Evolutionary conservation across 2,888 invertebrate species (phyloP).

Genomic region (Drosophila neonasuta): DNA sequence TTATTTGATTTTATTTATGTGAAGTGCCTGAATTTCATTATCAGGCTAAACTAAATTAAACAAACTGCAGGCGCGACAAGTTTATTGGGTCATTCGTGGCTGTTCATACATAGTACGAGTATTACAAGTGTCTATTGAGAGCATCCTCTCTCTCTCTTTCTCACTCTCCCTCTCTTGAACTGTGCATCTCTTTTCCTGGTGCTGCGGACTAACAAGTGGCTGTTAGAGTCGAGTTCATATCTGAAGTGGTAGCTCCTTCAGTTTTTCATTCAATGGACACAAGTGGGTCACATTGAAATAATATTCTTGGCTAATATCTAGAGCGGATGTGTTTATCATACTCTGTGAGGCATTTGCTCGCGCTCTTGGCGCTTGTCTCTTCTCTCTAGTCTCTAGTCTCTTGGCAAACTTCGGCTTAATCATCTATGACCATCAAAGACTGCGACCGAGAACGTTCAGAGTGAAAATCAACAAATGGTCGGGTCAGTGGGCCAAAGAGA

Average conservation of each 20-base stretch:
- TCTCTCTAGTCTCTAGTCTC: slow-evolving; percentile 8
- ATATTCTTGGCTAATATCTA: slow-evolving; percentile 62
- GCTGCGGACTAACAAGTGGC: slow-evolving; percentile 42
- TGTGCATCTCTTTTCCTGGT: not conserved
- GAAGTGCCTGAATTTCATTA: slow-evolving; percentile 33
- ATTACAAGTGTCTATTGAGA: slow-evolving; percentile 34
- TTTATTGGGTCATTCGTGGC: slow-evolving; percentile 43
- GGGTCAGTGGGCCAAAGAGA: slow-evolving; percentile 30
- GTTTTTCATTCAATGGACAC: slow-evolving; percentile 31
- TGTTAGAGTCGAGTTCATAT: slow-evolving; percentile 30
- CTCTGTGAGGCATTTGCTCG: slow-evolving; percentile 37
- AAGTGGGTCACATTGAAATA: slow-evolving; percentile 71
- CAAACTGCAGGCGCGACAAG: slow-evolving; percentile 3
- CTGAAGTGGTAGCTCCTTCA: slow-evolving; percentile 43
- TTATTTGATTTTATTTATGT: slow-evolving; percentile 1
- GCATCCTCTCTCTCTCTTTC: slow-evolving; percentile 14
- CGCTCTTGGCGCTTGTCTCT: slow-evolving; percentile 33
- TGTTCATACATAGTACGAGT: not conserved
- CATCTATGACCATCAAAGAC: slow-evolving; percentile 29
- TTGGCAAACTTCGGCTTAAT: slow-evolving; percentile 40
- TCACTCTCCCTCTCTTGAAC: not conserved
- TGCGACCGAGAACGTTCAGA: slow-evolving; percentile 12
- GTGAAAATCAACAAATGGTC: slow-evolving; percentile 44
- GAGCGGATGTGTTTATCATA: slow-evolving; percentile 69
- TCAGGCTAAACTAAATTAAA: slow-evolving; percentile 12